phyloP scores from a whole-genome alignment of 2,113 vertebrate species.

The Pachypanchax playfairii region DNA sequence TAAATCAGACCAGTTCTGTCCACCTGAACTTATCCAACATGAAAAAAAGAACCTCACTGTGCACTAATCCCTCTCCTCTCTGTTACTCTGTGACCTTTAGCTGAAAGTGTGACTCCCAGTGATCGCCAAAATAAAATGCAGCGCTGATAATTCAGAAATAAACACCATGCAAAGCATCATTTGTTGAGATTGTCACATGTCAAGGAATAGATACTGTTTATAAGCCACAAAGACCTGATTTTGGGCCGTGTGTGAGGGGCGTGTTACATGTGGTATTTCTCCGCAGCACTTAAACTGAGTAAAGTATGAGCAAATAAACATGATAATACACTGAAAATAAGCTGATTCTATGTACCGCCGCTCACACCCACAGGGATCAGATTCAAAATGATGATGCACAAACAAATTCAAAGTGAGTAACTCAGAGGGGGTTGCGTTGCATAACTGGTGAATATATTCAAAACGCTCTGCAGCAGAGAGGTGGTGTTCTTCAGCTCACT shows the following conservation, averaged over 20 bases:
- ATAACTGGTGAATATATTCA: conserved; percentile 66
- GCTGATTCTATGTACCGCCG: conserved; percentile 23
- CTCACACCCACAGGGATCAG: conserved; percentile 31
- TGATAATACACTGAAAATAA: conserved; percentile 1
- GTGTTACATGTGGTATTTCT: too few relatives aligned
- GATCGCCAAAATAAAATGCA: background rate
- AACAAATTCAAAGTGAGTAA: conserved; percentile 49
- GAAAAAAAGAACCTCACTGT: conserved; percentile 48
- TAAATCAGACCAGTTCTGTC: too few relatives aligned
- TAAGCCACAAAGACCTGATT: background rate
- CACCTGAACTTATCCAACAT: too few relatives aligned
- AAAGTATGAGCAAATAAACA: conserved; percentile 1
- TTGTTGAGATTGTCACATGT: too few relatives aligned
- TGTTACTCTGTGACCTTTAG: conserved; percentile 51
- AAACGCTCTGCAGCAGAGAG: conserved; percentile 48
- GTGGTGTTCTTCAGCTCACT: conserved; percentile 45
- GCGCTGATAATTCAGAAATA: background rate
- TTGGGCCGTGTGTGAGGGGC: too few relatives aligned
- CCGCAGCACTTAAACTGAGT: too few relatives aligned
- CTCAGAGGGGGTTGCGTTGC: conserved; percentile 55
- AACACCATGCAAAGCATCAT: background rate
- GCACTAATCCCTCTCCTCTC: conserved; percentile 48
- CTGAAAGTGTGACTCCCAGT: conserved; percentile 12
- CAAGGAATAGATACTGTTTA: background rate
- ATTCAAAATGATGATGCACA: conserved; percentile 49